Base-by-base conservation (phyloP, 2,797 vertebrate species). In the Periophthalmus magnuspinnatus region DNA sequence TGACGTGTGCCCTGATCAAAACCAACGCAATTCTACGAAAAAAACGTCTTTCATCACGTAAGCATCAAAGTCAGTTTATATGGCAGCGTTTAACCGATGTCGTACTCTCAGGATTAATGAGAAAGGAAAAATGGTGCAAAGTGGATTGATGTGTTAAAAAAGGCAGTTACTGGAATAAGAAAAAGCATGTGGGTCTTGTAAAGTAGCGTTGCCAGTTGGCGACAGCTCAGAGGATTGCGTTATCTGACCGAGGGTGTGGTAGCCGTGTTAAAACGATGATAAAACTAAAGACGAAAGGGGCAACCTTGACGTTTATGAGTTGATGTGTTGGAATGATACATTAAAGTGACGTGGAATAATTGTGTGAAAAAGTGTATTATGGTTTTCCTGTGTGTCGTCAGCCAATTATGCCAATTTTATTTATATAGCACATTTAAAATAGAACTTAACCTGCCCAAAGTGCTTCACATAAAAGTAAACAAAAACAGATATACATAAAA, bases 141-240 rank as follows among this genome's bases (percentile, higher is more conserved):
- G 77, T 78, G 70, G 76, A 86, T 55, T 83, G 77, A 83, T 84
- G 86, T 85, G 79, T 77, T 76, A 55, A 83, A 86, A 75, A 70
- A 76, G 68, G 83, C 85, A 72, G 70, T 55, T 72, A 75, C 78
- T 84, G 88, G 74, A 82, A 80, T 81, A 76, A 77, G 77, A 61
- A 72, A 81, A 74, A 75, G 73, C 90, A 91, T 87, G 89, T 91
- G 91, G 79, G 69, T 22, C 78, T 82, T 82, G 84, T 88, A 86
- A 90, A 91, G 56, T 52, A 66, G 2, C 64, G 71, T 78, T 86
- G 89, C 89, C 87, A 91, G 79, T 83, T 93, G 91, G 90, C 88
- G n/a, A 63, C 2, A 0, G 70, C 77, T 85, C 82, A 89, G 77
- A 87, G 75, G 83, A 77, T 33, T 47, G 64, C 14, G 7, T 72